Evolutionary conservation across 2,888 invertebrate genomes (phyloP).

Genomic region (Octodonta nipae): DNA sequence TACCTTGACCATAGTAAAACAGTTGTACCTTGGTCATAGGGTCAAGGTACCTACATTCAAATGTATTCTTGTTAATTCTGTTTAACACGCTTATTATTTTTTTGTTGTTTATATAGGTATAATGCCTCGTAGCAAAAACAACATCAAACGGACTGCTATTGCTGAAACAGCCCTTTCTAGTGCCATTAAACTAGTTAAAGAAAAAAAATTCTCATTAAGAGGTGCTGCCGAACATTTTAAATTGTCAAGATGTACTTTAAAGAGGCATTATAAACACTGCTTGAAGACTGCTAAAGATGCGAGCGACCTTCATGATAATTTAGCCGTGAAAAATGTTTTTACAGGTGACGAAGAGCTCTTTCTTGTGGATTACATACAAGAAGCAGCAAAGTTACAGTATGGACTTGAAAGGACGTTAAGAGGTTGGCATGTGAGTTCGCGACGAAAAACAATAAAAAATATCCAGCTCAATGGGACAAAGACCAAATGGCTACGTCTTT

Average conservation of each 20-base stretch:
- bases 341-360: neutral
- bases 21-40: too few species aligned
- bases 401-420: neutral
- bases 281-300: neutral
- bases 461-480: neutral
- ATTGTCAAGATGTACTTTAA: neutral
- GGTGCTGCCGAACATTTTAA: neutral
- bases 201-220: neutral
- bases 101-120: too few species aligned
- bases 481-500: neutral
- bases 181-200: neutral
- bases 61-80: too few species aligned
- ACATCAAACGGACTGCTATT: too few species aligned
- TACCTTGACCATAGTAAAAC: too few species aligned
- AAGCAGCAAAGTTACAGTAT: neutral
- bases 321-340: neutral
- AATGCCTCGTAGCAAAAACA: too few species aligned
- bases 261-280: neutral
- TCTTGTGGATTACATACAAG: neutral
- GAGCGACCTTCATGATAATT: neutral
- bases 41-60: too few species aligned
- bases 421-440: neutral
- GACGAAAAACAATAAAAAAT: neutral
- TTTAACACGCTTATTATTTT: too few species aligned
- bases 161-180: too few species aligned